Evolutionary conservation across 2,113 vertebrate species (phyloP).

Genomic region (Pungitius pungitius): DNA sequence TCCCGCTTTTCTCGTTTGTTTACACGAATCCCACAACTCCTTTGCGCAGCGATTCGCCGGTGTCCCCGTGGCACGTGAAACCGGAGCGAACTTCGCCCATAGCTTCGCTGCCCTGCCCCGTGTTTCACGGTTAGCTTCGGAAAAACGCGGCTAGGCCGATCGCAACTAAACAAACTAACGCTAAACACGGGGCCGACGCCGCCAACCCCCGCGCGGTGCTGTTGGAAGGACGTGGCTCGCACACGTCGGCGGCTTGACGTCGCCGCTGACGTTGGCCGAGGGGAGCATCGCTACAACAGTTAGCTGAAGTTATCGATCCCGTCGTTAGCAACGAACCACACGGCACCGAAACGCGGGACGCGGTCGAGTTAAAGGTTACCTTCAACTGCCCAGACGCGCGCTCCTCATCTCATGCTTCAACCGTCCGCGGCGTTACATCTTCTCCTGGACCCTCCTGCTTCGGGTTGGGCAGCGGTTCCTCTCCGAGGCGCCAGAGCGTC

Average conservation of each 20-base stretch:
- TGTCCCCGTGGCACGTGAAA: background rate
- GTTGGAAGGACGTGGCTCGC: too few species aligned
- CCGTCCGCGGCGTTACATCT: background rate
- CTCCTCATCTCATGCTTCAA: constrained; percentile 1
- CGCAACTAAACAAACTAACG: background rate
- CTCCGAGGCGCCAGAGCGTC: background rate
- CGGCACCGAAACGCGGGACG: accelerated
- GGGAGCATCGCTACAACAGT: too few species aligned
- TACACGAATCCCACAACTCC: background rate
- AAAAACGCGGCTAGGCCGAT: background rate
- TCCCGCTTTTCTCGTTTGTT: background rate
- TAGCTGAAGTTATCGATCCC: background rate
- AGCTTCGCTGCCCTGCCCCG: too few species aligned
- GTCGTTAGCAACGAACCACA: background rate
- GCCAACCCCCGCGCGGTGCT: too few species aligned
- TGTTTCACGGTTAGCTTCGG: background rate
- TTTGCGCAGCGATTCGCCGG: background rate
- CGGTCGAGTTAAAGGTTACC: background rate
- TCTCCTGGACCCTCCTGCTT: background rate
- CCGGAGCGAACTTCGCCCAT: background rate
- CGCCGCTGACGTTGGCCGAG: too few species aligned
- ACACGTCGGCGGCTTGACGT: too few species aligned
- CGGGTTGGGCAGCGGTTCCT: background rate
- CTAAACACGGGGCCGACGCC: too few species aligned
- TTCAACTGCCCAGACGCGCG: background rate